A percentile compares a stretch with the other conserved stretches of the same genome.
phyloP scores from a whole-genome alignment of 2,113 vertebrate species.

The Carassius gibelio region DNA sequence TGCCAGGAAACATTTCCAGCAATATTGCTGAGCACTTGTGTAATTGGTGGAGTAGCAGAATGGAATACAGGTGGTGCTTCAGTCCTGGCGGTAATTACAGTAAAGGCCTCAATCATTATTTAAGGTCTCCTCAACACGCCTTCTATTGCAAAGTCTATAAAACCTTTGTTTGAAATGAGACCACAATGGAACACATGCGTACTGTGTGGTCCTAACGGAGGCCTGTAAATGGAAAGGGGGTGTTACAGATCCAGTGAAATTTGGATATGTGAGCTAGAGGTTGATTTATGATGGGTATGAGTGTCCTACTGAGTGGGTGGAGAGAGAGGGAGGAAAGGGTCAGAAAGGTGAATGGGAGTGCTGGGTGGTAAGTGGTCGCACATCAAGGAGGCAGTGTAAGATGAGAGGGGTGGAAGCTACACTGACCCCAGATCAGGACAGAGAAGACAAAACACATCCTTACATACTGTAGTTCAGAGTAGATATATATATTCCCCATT shows the following conservation, averaged over 20 bases:
- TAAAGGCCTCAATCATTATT: slow-evolving; percentile 53
- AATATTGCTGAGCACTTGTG: slow-evolving; percentile 39
- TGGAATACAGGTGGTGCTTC: slow-evolving; percentile 56
- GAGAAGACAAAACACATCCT: not conserved
- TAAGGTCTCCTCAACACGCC: slow-evolving; percentile 42
- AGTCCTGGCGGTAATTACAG: slow-evolving; percentile 68
- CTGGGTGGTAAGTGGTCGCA: slow-evolving; percentile 36
- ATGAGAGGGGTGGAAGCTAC: slow-evolving; percentile 30
- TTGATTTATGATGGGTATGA: slow-evolving; percentile 44
- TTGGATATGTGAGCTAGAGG: slow-evolving; percentile 42
- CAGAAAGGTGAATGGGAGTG: slow-evolving; percentile 40
- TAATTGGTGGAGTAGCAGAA: slow-evolving; percentile 37
- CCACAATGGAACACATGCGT: slow-evolving; percentile 29
- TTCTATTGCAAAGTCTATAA: slow-evolving; percentile 63
- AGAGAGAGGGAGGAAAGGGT: slow-evolving; percentile 29
- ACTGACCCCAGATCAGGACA: slow-evolving; percentile 6
- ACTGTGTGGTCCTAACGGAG: slow-evolving; percentile 45
- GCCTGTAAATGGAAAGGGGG: slow-evolving; percentile 28
- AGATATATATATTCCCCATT: no score
- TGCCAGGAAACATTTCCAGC: slow-evolving; percentile 21
- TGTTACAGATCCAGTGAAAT: slow-evolving; percentile 4
- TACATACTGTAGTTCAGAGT: not conserved
- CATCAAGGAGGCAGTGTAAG: slow-evolving; percentile 25
- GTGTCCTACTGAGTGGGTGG: slow-evolving; percentile 16
- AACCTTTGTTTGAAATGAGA: slow-evolving; percentile 69